Percentiles rank a stretch among this genome's conserved stretches.
phyloP scores from a whole-genome alignment of 2,888 invertebrate species.

The Microdon myrmicae region DNA sequence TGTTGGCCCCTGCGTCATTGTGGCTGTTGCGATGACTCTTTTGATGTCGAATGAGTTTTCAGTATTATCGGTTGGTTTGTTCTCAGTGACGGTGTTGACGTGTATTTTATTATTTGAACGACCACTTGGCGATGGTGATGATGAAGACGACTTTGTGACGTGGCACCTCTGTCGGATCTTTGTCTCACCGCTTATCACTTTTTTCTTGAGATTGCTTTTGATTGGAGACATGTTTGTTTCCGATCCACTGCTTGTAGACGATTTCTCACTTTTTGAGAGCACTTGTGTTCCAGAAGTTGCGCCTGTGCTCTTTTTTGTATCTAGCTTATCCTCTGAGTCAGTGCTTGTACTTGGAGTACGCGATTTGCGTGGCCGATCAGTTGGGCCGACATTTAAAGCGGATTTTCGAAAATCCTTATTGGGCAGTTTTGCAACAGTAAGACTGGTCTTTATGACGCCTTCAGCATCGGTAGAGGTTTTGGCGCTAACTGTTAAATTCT shows the following conservation, averaged over 20 bases:
- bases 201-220: slow-evolving; percentile 41
- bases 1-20: slow-evolving; percentile 34
- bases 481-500: slow-evolving; percentile 55
- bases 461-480: slow-evolving; percentile 59
- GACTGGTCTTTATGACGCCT: slow-evolving; percentile 66
- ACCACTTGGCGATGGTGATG: slow-evolving; percentile 68
- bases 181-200: slow-evolving; percentile 66
- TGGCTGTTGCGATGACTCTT: slow-evolving; percentile 53
- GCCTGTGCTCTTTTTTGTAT: slow-evolving; percentile 30
- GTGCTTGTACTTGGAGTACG: slow-evolving; percentile 65
- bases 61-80: slow-evolving; percentile 57
- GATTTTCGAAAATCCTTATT: slow-evolving; percentile 83
- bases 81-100: slow-evolving; percentile 55
- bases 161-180: slow-evolving; percentile 59
- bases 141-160: slow-evolving; percentile 42
- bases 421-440: slow-evolving; percentile 65
- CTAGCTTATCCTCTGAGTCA: slow-evolving; percentile 60
- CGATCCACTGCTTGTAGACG: slow-evolving; percentile 67
- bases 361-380: slow-evolving; percentile 64
- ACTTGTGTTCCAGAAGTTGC: slow-evolving; percentile 50
- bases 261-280: slow-evolving; percentile 61
- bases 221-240: slow-evolving; percentile 69
- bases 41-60: slow-evolving; percentile 59
- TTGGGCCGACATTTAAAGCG: slow-evolving; percentile 74
- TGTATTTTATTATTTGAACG: slow-evolving; percentile 68